Percentiles rank a stretch among this genome's conserved stretches.
phyloP scores from a whole-genome alignment of 2,888 invertebrate genomes.

The Drosophila pseudotakahashii region DNA sequence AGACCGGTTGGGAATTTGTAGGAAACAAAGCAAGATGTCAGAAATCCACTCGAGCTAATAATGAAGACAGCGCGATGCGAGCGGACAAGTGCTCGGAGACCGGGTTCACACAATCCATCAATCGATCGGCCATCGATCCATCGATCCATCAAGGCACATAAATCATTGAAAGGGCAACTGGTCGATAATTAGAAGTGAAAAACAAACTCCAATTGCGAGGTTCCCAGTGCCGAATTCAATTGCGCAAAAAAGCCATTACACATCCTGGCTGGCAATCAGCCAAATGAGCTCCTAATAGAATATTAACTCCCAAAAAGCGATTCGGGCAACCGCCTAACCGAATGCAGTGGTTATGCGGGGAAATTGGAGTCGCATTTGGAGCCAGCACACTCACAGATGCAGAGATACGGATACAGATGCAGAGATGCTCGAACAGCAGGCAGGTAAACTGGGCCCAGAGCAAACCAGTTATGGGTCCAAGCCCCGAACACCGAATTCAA shows the following conservation, averaged over 20 bases:
- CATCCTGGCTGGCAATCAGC: slow-evolving; percentile 82
- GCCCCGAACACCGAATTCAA: slow-evolving; percentile 36
- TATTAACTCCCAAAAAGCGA: slow-evolving; percentile 80
- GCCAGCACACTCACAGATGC: slow-evolving; percentile 17
- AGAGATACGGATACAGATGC: slow-evolving; percentile 38
- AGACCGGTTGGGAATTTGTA: slow-evolving; percentile 46
- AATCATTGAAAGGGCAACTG: slow-evolving; percentile 54
- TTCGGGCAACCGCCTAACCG: slow-evolving; percentile 54
- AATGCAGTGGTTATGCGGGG: slow-evolving; percentile 37
- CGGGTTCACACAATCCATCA: slow-evolving; percentile 77
- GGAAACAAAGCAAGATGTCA: slow-evolving; percentile 75
- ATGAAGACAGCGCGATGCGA: slow-evolving; percentile 48
- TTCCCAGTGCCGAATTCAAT: slow-evolving; percentile 37
- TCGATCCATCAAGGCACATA: slow-evolving; percentile 65
- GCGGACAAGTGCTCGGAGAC: slow-evolving; percentile 62
- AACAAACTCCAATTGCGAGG: slow-evolving; percentile 55
- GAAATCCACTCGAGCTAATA: slow-evolving; percentile 64
- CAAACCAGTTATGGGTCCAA: slow-evolving; percentile 63
- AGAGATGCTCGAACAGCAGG: slow-evolving; percentile 30
- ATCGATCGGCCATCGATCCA: slow-evolving; percentile 68
- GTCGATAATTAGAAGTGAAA: slow-evolving; percentile 69
- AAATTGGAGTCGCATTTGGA: slow-evolving; percentile 32
- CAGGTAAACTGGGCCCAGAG: slow-evolving; percentile 63
- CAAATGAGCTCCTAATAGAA: slow-evolving; percentile 83
- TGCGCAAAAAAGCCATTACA: slow-evolving; percentile 41